Conservation (phyloP, 2,113 vertebrate species). For the Mormoops blainvillei region DNA sequence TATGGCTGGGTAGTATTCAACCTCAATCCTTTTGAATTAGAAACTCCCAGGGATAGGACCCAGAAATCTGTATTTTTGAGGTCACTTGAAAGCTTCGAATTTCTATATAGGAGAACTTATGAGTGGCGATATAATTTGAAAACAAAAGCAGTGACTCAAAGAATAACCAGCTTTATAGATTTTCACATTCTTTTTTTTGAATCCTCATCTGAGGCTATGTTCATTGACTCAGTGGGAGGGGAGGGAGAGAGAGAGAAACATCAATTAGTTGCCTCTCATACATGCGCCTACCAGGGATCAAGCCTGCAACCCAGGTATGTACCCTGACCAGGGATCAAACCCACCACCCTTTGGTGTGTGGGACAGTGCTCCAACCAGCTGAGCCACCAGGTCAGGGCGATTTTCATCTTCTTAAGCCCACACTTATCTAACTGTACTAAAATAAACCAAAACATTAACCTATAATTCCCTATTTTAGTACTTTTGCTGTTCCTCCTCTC, state of each 20-base stretch:
- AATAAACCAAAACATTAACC: neutral
- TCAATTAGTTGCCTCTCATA: no score
- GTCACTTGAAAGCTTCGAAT: neutral
- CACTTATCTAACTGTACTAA: neutral
- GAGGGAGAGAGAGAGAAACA: no score
- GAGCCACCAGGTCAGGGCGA: neutral
- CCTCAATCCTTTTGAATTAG: neutral
- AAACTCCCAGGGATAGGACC: neutral
- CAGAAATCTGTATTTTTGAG: neutral
- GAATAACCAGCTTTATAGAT: neutral
- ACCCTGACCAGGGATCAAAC: no score
- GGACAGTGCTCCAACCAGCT: no score
- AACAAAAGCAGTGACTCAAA: neutral
- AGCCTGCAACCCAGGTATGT: no score
- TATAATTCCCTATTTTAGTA: neutral
- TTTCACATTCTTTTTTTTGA: neutral
- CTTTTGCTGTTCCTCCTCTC: neutral
- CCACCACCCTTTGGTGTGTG: no score
- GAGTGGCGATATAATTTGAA: neutral
- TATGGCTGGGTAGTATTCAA: neutral
- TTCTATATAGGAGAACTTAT: neutral
- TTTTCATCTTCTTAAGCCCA: conserved; percentile 1
- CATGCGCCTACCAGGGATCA: no score
- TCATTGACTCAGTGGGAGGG: no score
- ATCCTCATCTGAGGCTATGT: no score